Conservation (phyloP, 2,113 vertebrate genomes). For the Megalops atlanticus region DNA sequence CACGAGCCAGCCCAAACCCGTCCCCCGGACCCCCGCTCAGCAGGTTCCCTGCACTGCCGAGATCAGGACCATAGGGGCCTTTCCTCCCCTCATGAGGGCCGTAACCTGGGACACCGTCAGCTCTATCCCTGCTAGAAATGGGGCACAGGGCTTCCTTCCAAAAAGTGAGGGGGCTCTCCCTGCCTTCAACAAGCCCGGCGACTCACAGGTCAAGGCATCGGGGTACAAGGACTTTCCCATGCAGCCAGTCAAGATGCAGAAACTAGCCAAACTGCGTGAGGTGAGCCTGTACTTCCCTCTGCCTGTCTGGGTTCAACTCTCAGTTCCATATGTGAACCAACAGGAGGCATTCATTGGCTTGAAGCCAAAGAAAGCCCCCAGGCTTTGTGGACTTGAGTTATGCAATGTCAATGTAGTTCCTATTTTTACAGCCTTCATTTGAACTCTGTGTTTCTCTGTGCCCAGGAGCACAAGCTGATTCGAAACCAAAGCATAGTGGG, state of each 20-base stretch:
- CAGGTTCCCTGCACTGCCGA: slow-evolving; percentile 79
- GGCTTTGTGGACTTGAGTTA: too few relatives aligned
- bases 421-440: neutral
- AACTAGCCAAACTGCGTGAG: slow-evolving; percentile 91
- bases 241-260: slow-evolving; percentile 78
- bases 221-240: slow-evolving; percentile 83
- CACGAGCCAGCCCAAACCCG: slow-evolving; percentile 67
- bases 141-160: slow-evolving; percentile 63
- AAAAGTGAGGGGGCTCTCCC: slow-evolving; percentile 70
- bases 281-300: slow-evolving; percentile 60
- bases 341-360: too few relatives aligned
- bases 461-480: slow-evolving; percentile 91
- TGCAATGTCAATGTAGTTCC: too few relatives aligned
- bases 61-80: slow-evolving; percentile 75
- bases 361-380: too few relatives aligned
- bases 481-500: slow-evolving; percentile 87
- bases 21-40: slow-evolving; percentile 65
- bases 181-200: slow-evolving; percentile 68
- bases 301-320: too few relatives aligned
- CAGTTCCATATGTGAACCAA: too few relatives aligned
- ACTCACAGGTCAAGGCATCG: slow-evolving; percentile 67
- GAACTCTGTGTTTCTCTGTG: slow-evolving; percentile 16
- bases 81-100: slow-evolving; percentile 83
- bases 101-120: slow-evolving; percentile 88
- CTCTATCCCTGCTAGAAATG: slow-evolving; percentile 72